Conservation (phyloP, 2,113 vertebrate species). For the Lathamus discolor region DNA sequence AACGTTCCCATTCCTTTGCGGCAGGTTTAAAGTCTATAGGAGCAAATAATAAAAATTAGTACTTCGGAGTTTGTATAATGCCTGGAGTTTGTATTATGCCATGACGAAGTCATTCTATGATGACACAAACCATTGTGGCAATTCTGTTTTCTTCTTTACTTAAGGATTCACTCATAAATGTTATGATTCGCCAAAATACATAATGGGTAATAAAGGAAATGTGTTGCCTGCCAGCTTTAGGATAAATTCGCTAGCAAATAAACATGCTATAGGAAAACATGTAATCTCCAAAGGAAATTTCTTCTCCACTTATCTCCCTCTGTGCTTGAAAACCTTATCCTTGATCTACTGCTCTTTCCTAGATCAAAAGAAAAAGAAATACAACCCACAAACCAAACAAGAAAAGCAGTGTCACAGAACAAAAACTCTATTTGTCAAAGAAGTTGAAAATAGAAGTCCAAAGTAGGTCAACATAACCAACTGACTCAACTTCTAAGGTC, state of each 20-base stretch:
- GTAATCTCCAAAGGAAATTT: background rate
- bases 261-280: background rate
- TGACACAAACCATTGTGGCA: background rate
- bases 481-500: slow-evolving; percentile 37
- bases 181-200: background rate
- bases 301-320: background rate
- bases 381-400: background rate
- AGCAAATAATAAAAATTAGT: background rate
- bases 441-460: background rate
- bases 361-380: background rate
- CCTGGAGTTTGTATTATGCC: background rate
- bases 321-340: background rate
- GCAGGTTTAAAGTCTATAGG: background rate
- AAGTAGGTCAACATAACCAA: slow-evolving; percentile 53
- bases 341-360: background rate
- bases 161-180: background rate
- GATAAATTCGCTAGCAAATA: background rate
- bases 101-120: background rate
- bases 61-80: background rate
- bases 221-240: background rate
- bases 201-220: background rate
- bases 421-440: background rate
- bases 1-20: background rate
- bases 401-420: background rate
- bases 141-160: background rate